These are phyloP conservation scores for Felis chaus DNA, from an alignment of 2,113 vertebrate genomes.

Conservation along the genomic window DNA sequence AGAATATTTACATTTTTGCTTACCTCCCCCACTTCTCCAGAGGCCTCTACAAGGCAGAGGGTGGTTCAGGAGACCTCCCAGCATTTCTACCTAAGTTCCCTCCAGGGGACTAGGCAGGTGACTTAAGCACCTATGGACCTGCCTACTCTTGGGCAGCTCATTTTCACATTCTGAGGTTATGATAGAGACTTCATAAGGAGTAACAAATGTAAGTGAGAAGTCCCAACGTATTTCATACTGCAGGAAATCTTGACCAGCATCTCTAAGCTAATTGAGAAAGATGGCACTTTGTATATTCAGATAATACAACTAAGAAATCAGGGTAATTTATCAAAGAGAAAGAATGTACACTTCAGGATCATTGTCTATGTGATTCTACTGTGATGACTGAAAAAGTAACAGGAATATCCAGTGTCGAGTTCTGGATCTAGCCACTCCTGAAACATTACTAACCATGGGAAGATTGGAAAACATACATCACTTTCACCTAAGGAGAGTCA, in stretches of 20 bases:
- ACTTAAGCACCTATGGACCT: neutral
- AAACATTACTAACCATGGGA: neutral
- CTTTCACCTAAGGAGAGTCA: neutral
- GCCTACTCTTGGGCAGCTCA: neutral
- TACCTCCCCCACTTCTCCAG: neutral
- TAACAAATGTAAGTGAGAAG: neutral
- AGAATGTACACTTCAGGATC: neutral
- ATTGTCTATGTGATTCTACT: neutral
- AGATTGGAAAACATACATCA: neutral
- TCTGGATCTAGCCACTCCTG: neutral
- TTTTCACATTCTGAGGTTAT: neutral
- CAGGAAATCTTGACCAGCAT: neutral
- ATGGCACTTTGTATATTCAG: neutral
- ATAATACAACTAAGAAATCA: neutral
- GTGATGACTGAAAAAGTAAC: neutral
- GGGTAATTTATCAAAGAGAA: neutral
- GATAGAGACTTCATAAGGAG: neutral
- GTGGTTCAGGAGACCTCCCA: neutral
- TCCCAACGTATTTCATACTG: no score
- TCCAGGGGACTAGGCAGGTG: neutral
- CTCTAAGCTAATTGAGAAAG: no score
- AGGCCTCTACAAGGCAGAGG: neutral
- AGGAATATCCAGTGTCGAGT: neutral
- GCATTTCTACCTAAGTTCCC: neutral
- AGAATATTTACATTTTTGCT: neutral